These are phyloP conservation scores for Platorchestia sp. DNA, from an alignment of 1,140 invertebrate genomes.

Conservation along the genomic window DNA sequence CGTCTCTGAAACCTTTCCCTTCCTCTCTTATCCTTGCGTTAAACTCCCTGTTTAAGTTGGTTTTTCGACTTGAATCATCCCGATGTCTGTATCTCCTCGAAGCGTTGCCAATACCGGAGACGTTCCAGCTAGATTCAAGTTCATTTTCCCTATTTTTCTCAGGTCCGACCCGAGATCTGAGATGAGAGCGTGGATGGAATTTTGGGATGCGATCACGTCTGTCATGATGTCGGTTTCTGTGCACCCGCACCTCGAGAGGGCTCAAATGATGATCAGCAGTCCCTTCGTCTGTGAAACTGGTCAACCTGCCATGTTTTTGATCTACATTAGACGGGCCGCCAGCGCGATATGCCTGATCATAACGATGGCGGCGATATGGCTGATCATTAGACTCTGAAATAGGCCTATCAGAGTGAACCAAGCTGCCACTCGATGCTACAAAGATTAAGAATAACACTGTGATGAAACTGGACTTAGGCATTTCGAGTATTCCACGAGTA, in stretches of 20 bases:
- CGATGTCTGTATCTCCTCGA: not conserved
- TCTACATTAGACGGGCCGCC: not conserved
- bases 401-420: conserved; percentile 7
- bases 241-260: conserved; percentile 30
- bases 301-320: not conserved
- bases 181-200: not conserved
- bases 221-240: not conserved
- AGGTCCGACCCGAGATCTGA: not conserved
- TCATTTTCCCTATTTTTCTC: not conserved
- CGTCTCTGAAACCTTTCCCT: not conserved
- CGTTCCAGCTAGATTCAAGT: not conserved
- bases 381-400: conserved; percentile 28
- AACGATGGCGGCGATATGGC: not conserved
- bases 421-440: not conserved
- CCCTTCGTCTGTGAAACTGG: not conserved
- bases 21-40: not conserved
- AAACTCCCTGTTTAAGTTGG: not conserved
- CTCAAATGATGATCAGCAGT: not conserved
- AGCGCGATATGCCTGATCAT: not conserved
- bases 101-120: not conserved
- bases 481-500: not conserved
- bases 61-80: not conserved
- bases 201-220: not conserved
- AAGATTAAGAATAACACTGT: not conserved
- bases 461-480: not conserved